These are phyloP conservation scores for Dipodomys spectabilis DNA, from an alignment of 2,113 vertebrate species.

Conservation along the genomic window DNA sequence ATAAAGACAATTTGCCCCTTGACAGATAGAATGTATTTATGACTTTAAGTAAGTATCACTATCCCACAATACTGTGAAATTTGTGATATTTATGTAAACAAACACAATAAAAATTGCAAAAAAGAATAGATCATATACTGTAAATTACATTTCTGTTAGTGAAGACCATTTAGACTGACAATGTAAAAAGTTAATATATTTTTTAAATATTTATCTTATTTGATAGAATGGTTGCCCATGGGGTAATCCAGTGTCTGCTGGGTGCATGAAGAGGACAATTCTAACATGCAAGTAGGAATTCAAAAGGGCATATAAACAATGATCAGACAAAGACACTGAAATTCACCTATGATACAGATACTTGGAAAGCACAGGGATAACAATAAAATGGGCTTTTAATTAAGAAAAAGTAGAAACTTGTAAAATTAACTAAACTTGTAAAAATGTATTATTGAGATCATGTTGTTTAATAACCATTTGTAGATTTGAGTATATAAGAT, in stretches of 20 bases:
- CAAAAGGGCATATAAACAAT: neutral
- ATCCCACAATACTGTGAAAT: too few relatives aligned
- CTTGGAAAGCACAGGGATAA: neutral
- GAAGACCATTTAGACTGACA: neutral
- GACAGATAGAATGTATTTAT: too few relatives aligned
- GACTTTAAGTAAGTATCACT: too few relatives aligned
- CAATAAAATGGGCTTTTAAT: too few relatives aligned
- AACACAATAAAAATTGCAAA: too few relatives aligned
- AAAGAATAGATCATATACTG: neutral
- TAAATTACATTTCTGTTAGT: neutral
- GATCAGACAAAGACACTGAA: neutral
- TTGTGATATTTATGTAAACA: too few relatives aligned
- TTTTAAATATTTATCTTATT: slow-evolving; percentile 10
- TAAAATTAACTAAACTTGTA: neutral
- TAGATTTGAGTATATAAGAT: neutral
- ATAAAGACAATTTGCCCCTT: too few relatives aligned
- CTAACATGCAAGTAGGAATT: neutral
- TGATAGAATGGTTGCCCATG: neutral
- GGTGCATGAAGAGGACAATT: neutral
- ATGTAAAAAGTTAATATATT: neutral
- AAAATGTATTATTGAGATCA: neutral
- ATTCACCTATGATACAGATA: neutral
- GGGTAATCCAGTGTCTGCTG: neutral
- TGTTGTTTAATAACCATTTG: neutral
- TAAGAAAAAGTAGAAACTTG: too few relatives aligned